Conservation (phyloP, 2,797 vertebrate species). For the Chiropotes sagulatus region DNA sequence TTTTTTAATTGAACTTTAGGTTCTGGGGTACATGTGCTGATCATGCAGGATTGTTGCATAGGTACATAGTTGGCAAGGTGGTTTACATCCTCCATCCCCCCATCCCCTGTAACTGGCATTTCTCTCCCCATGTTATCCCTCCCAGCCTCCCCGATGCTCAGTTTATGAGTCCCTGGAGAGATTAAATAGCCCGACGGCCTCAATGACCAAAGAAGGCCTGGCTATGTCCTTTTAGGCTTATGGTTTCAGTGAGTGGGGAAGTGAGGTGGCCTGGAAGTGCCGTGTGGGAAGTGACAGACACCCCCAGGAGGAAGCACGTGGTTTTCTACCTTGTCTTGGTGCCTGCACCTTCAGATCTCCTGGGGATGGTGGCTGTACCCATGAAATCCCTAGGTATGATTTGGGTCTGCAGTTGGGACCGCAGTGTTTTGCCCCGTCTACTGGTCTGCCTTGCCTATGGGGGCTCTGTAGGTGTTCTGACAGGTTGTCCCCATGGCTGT, state of each 20-base stretch:
- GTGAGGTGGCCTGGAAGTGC: too few species aligned
- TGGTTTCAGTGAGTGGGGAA: too few species aligned
- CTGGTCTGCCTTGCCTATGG: not conserved
- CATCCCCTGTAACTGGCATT: too few species aligned
- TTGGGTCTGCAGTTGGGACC: not conserved
- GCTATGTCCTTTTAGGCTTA: not conserved
- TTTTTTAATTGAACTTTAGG: too few species aligned
- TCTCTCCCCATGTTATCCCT: too few species aligned
- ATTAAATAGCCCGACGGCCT: fast-evolving
- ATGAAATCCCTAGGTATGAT: too few species aligned
- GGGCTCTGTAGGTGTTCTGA: not conserved
- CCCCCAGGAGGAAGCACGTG: fast-evolving
- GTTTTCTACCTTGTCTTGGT: not conserved
- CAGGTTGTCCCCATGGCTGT: not conserved
- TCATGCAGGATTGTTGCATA: too few species aligned
- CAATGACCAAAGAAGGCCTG: fast-evolving
- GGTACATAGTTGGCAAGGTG: too few species aligned
- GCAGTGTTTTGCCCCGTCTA: fast-evolving
- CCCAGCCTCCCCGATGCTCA: too few species aligned
- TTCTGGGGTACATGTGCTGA: too few species aligned
- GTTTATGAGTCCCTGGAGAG: not conserved
- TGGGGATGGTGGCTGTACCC: not conserved
- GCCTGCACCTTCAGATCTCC: not conserved
- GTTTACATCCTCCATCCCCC: too few species aligned
- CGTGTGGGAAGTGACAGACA: not conserved